A percentile compares a stretch with the other conserved stretches of the same genome.
Evolutionary conservation across 1,140 invertebrate species (phyloP).

Genomic region (Ladona fulva): DNA sequence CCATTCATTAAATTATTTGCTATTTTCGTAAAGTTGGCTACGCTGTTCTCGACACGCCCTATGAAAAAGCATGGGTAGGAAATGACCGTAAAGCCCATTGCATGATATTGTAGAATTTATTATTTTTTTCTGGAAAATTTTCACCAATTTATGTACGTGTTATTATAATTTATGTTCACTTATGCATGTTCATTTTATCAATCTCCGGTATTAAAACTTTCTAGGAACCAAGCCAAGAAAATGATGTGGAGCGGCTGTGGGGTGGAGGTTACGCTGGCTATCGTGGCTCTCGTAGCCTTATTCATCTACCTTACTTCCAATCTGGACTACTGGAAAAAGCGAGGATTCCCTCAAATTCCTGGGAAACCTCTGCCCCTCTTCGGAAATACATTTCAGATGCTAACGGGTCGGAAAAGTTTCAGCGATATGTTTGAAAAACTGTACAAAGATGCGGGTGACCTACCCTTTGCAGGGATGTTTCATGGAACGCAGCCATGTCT

Average conservation of each 20-base stretch:
- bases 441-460: slow-evolving; percentile 29
- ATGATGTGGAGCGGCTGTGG: neutral
- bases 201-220: too few relatives aligned
- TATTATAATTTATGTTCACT: too few relatives aligned
- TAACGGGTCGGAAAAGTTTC: neutral
- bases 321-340: neutral
- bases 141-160: too few relatives aligned
- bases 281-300: neutral
- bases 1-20: too few relatives aligned
- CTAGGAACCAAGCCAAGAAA: too few relatives aligned
- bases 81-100: too few relatives aligned
- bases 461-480: slow-evolving; percentile 37
- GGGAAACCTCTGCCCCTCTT: neutral
- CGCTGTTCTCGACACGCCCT: too few relatives aligned
- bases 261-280: neutral
- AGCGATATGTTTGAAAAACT: neutral
- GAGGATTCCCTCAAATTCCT: neutral
- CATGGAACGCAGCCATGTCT: slow-evolving; percentile 32
- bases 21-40: too few relatives aligned
- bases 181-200: too few relatives aligned
- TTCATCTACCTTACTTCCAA: neutral
- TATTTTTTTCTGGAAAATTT: too few relatives aligned
- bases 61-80: too few relatives aligned
- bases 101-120: too few relatives aligned
- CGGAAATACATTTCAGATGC: neutral